Evolutionary conservation across 2,888 invertebrate species (phyloP).

Genomic region (Andrena dorsata): DNA sequence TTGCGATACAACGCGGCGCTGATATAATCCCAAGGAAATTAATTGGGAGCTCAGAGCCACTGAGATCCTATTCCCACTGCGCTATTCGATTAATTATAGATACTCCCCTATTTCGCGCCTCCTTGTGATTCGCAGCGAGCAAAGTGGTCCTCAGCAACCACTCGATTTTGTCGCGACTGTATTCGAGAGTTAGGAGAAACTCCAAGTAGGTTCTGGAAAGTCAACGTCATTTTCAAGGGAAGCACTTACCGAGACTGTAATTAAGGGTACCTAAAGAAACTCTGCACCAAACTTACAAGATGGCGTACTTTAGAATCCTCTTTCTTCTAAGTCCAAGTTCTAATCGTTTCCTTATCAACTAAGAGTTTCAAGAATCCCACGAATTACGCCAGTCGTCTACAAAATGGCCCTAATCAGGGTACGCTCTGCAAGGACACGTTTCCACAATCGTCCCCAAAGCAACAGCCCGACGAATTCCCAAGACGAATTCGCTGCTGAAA

Average conservation of each 20-base stretch:
- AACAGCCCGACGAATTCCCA: slow-evolving; percentile 6
- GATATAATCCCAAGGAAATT: not conserved
- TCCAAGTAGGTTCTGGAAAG: not conserved
- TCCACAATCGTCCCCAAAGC: slow-evolving; percentile 2
- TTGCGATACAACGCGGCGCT: not conserved
- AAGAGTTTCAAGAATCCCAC: too few relatives aligned
- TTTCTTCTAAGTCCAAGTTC: not conserved
- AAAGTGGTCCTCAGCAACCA: not conserved
- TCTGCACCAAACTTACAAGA: not conserved
- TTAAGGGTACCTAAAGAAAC: not conserved
- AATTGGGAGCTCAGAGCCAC: too few relatives aligned
- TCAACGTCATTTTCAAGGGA: not conserved
- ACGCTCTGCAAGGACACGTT: not conserved
- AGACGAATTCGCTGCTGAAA: slow-evolving; percentile 30
- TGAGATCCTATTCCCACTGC: too few relatives aligned
- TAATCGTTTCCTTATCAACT: not conserved
- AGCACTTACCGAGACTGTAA: not conserved
- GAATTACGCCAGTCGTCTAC: too few relatives aligned
- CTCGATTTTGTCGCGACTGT: not conserved
- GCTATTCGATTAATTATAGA: too few relatives aligned
- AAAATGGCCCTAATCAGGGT: too few relatives aligned
- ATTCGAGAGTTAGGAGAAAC: not conserved
- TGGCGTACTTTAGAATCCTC: not conserved
- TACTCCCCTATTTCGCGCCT: not conserved
- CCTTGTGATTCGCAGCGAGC: not conserved